phyloP scores from a whole-genome alignment of 2,797 vertebrate species.

The Holocentrus rufus region DNA sequence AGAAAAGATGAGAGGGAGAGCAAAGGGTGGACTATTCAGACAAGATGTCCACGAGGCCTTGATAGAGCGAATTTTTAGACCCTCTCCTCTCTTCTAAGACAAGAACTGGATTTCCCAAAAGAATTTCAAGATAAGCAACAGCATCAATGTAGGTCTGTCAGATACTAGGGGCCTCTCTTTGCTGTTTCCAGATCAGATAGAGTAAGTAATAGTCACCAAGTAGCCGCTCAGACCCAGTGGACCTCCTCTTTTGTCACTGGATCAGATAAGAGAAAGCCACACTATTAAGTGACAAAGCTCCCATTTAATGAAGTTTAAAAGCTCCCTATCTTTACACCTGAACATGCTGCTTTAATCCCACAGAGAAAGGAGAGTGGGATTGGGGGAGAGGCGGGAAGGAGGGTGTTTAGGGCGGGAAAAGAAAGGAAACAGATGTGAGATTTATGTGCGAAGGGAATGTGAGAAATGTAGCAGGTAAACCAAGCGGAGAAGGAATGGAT shows the following conservation, averaged over 20 bases:
- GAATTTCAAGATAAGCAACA: conserved; percentile 45
- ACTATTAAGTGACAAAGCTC: conserved; percentile 64
- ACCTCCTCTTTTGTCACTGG: conserved; percentile 62
- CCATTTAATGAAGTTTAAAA: conserved; percentile 70
- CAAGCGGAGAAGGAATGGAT: conserved; percentile 25
- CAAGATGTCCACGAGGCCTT: not conserved
- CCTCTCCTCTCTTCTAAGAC: not conserved
- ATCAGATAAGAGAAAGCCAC: conserved; percentile 73
- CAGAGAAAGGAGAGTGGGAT: conserved; percentile 27
- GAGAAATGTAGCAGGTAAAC: conserved; percentile 29
- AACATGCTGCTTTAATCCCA: conserved; percentile 36
- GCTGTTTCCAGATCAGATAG: conserved; percentile 68
- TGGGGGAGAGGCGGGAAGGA: not conserved
- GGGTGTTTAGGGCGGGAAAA: conserved; percentile 6
- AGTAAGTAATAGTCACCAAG: conserved; percentile 65
- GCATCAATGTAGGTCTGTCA: conserved; percentile 24
- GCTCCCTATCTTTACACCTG: conserved; percentile 58
- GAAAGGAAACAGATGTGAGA: conserved; percentile 39
- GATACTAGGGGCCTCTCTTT: conserved; percentile 51
- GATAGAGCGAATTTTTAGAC: not conserved
- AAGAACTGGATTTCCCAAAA: conserved; percentile 23
- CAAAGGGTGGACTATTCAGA: not conserved
- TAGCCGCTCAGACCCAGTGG: conserved; percentile 60
- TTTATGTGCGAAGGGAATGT: conserved; percentile 40
- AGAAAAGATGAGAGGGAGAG: not conserved